Conservation (phyloP, 2,113 vertebrate species). For the Mastomys natalensis region DNA sequence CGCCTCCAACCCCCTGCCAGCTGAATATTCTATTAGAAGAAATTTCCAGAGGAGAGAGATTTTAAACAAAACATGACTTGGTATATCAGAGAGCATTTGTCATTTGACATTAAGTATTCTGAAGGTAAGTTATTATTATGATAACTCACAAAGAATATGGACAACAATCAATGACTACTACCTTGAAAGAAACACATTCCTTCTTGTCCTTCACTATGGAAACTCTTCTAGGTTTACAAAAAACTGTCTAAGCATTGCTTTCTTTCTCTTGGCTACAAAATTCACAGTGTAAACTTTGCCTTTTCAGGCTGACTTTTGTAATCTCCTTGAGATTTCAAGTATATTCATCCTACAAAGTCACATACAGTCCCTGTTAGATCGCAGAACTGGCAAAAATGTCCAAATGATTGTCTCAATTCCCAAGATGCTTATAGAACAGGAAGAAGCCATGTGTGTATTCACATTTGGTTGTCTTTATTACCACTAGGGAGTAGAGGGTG, state of each 20-base stretch:
- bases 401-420: not conserved
- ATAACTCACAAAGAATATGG: not conserved
- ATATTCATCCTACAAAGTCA: not conserved
- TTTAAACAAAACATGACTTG: slow-evolving; percentile 21
- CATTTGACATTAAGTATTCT: slow-evolving; percentile 31
- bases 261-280: slow-evolving; percentile 33
- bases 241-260: not conserved
- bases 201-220: slow-evolving; percentile 2
- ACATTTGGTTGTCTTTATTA: not conserved
- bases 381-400: not conserved
- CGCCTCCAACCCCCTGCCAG: not conserved
- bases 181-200: slow-evolving; percentile 49
- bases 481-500: not conserved
- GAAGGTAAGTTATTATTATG: slow-evolving; percentile 34
- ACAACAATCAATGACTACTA: not conserved
- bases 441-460: not conserved
- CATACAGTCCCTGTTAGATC: not conserved
- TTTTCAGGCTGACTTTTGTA: slow-evolving; percentile 19
- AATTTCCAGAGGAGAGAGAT: slow-evolving; percentile 42
- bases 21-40: slow-evolving; percentile 46
- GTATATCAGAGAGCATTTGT: slow-evolving; percentile 12
- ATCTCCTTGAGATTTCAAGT: not conserved
- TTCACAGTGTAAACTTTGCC: not conserved
- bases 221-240: not conserved
- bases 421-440: not conserved